Base-by-base conservation (phyloP, 2,113 vertebrate genomes). In the Corydoras maculifer region DNA sequence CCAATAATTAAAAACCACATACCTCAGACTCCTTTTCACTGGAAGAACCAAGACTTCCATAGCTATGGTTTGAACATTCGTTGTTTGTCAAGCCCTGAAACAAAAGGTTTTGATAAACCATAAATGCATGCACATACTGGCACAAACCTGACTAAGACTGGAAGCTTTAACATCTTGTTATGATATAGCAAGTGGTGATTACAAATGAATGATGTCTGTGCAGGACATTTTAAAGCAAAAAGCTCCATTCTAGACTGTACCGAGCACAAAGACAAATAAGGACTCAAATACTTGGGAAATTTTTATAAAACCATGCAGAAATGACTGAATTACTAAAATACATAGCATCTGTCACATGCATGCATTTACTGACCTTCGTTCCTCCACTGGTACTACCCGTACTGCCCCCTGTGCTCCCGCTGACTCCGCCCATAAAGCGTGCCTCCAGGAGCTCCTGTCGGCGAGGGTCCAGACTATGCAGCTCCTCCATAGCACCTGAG, bases 21-120 rank as follows among this genome's bases (percentile, higher is more conserved):
- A 98, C 97, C 94, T 98, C 96, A 18, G 94, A 98, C 83, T 99
- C 97, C 85, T 98, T 99, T 87, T 98, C 97, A 57, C 97, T 98
- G 83, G 92, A 93, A 82, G 97, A 99, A 81, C 97, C 96, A 76
- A 98, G 90, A 83, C 96, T 99, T 87, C 97, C 97, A 80, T 97
- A 98, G 89, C 97, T 99, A 81, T 98, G 96, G 91, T 98, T 98
- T 80, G 96, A 98, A 88, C 95, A 98, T 91, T 99, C 97, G 83
- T 98, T 98, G 87, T 98, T 98, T 86, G 93, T 94, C 88, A 97
- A 92, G 79, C 92, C 96, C 97, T 99, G 78, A 70, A 80, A 85
- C 62, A 76, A 61, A 79, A 83, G 80, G 3, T 75, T 73, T 77
- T 74, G 25, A 43, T 58, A 43, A 58, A 6, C 32, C 14, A 60